Conservation (phyloP, 2,888 invertebrate genomes). For the Erynnis tages region DNA sequence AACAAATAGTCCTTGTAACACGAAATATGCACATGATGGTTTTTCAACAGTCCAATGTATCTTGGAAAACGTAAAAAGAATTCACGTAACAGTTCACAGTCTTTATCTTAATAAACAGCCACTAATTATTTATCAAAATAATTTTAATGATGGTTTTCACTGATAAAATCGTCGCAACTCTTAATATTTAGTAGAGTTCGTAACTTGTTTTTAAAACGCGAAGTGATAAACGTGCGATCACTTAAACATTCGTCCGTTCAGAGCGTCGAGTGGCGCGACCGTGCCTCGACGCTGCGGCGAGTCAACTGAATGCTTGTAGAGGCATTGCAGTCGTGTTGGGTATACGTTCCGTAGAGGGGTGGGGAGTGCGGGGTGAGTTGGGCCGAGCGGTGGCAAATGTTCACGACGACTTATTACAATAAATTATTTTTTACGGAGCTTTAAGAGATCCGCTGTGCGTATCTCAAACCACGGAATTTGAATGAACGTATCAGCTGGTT, state of each 20-base stretch:
- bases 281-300: constrained; percentile 71
- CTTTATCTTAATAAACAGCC: constrained; percentile 30
- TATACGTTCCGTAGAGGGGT: constrained; percentile 62
- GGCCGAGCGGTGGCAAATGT: constrained; percentile 77
- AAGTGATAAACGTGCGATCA: constrained; percentile 71
- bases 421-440: constrained; percentile 77
- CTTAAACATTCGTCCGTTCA: constrained; percentile 63
- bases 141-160: constrained; percentile 10
- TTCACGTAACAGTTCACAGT: constrained; percentile 58
- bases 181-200: constrained; percentile 38
- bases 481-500: constrained; percentile 63
- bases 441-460: constrained; percentile 66
- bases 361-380: constrained; percentile 60
- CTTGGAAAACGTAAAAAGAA: constrained; percentile 41
- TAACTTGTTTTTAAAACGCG: constrained; percentile 53
- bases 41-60: constrained; percentile 43
- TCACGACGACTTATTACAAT: constrained; percentile 79
- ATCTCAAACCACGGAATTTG: constrained; percentile 61
- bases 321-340: constrained; percentile 73
- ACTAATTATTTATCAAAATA: constrained; percentile 28
- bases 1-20: constrained; percentile 46
- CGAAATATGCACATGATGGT: constrained; percentile 52
- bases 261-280: constrained; percentile 74
- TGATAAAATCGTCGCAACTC: constrained; percentile 17
- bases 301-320: constrained; percentile 71